Evolutionary conservation across 1,140 invertebrate genomes (phyloP), one percentile per base, ranked within the genome.

Genomic region (Lasioglossum baleicum): DNA sequence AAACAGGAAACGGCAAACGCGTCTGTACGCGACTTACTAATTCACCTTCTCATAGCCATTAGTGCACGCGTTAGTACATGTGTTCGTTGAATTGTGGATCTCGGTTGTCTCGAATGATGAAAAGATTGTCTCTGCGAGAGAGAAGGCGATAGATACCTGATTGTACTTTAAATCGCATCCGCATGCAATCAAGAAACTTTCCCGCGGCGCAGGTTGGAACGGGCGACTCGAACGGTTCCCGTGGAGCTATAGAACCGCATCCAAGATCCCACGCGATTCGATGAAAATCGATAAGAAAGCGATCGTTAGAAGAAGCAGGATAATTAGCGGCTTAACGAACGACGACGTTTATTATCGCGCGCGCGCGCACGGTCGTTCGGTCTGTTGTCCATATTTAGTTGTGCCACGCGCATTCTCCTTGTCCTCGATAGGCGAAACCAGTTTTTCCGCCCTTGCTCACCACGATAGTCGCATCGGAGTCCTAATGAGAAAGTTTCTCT

Each of bases 311-410:
- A 70, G 66, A 76, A 69, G 53, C 44, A 13, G 42, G 31, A 35
- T 86, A 86, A 86, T 86, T 86, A 85, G 68, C 44, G n/a, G 40
- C 10, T 40, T 76, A 76, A 69, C 69, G 53, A 81, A 56, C 66
- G 63, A 76, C 22, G 53, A 72, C 72, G 73, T 83, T 86, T 85
- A 74, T 83, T 75, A 86, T 35, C 69, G 81, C 67, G 65, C 80
- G 31, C 67, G 13, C 51, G 22, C 71, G 69, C 60, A 51, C 60
- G 20, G 40, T 58, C 13, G 56, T n/a, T n/a, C 42, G n/a, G 10
- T 79, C 20, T n/a, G 7, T 26, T 4, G 26, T 7, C 81, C 85
- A 68, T 86, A 85, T 86, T 86, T 86, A 86, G 84, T 61, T 58
- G 22, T 15, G 61, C 65, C 61, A 76, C 65, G 53, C 58, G 53